phyloP scores from a whole-genome alignment of 2,113 vertebrate species.

The Dendrocopos noguchii region DNA sequence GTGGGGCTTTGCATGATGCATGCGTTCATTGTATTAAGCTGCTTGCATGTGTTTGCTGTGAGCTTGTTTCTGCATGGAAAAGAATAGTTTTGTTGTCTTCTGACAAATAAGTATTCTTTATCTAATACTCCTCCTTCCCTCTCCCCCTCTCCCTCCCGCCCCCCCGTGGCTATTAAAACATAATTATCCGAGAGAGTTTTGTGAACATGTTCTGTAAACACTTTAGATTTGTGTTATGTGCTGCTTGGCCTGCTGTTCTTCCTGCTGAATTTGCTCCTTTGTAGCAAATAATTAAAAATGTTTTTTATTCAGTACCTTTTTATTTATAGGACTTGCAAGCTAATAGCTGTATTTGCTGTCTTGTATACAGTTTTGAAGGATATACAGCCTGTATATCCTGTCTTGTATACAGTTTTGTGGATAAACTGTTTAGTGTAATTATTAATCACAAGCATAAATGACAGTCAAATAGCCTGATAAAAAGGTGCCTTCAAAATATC shows the following conservation, averaged over 20 bases:
- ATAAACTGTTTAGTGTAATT: not conserved
- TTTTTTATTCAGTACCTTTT: not conserved
- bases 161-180: not conserved
- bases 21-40: constrained; percentile 25
- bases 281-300: not conserved
- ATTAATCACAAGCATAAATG: not conserved
- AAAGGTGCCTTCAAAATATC: not conserved
- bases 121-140: not conserved
- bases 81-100: not conserved
- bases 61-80: not conserved
- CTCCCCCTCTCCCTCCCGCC: no score
- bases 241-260: not conserved
- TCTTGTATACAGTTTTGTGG: rapidly evolving
- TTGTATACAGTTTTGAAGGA: not conserved
- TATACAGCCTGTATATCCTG: no score
- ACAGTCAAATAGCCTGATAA: not conserved
- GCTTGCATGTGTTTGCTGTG: not conserved
- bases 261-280: not conserved
- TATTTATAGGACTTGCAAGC: not conserved
- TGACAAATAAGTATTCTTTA: not conserved
- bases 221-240: not conserved
- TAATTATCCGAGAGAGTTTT: not conserved
- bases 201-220: not conserved
- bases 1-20: constrained; percentile 80
- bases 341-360: not conserved